Evolutionary conservation across 1,140 invertebrate species (phyloP).

Genomic region (Oryzaephilus surinamensis): DNA sequence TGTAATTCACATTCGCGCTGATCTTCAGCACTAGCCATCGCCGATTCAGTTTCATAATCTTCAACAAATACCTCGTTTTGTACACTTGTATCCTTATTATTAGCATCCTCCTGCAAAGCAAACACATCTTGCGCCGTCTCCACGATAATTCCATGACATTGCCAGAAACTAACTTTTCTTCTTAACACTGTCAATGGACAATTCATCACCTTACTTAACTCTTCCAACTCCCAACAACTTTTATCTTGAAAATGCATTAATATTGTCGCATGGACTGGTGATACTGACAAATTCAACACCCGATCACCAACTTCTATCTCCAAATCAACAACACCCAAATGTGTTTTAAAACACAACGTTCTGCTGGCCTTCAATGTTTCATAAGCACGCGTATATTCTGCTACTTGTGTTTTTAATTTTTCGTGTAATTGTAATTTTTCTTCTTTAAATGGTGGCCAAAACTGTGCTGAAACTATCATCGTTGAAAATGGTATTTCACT

Average conservation of each 20-base stretch:
- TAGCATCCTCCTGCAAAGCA: slow-evolving; percentile 63
- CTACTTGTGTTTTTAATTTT: slow-evolving; percentile 68
- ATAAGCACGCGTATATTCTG: slow-evolving; percentile 83
- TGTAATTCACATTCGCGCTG: slow-evolving; percentile 89
- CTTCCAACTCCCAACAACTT: slow-evolving; percentile 65
- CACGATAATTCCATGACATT: slow-evolving; percentile 71
- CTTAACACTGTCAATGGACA: slow-evolving; percentile 71
- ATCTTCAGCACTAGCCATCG: slow-evolving; percentile 85
- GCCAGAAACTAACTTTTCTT: slow-evolving; percentile 85
- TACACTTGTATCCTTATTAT: slow-evolving; percentile 38
- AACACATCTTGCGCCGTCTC: slow-evolving; percentile 68
- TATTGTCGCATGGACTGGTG: slow-evolving; percentile 88
- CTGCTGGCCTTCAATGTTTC: slow-evolving; percentile 90
- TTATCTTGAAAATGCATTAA: slow-evolving; percentile 91
- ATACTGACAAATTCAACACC: slow-evolving; percentile 73
- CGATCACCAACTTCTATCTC: slow-evolving; percentile 82
- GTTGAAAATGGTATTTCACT: slow-evolving; percentile 63
- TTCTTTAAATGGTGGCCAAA: slow-evolving; percentile 96
- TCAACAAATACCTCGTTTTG: slow-evolving; percentile 61
- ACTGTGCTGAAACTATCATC: slow-evolving; percentile 93
- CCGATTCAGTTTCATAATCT: slow-evolving; percentile 86
- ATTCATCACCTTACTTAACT: slow-evolving; percentile 72
- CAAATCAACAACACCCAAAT: slow-evolving; percentile 83
- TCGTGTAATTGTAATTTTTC: slow-evolving; percentile 82
- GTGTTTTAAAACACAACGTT: slow-evolving; percentile 88